phyloP scores from a whole-genome alignment of 2,113 vertebrate genomes.

The Tychaedon coryphoeus region DNA sequence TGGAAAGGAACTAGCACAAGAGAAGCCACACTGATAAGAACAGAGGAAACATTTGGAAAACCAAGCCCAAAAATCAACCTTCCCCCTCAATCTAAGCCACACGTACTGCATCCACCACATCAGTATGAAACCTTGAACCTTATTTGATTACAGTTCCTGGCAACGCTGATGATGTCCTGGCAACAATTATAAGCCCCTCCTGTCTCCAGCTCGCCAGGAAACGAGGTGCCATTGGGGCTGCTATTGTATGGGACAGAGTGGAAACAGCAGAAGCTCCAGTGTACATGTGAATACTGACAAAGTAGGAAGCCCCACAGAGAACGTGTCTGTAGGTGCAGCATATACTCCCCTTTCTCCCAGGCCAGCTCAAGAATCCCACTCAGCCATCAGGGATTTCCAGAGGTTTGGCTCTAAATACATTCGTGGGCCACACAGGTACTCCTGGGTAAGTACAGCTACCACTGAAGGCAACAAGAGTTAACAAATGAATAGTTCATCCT shows the following conservation, averaged over 20 bases:
- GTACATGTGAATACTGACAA: fast-evolving
- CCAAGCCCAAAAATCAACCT: neutral
- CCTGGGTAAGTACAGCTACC: neutral
- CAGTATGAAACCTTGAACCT: neutral
- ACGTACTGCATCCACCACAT: neutral
- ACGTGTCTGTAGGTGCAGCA: neutral
- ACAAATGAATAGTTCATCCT: neutral
- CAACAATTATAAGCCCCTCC: neutral
- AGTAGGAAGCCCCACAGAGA: neutral
- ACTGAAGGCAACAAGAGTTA: neutral
- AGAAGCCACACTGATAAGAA: neutral
- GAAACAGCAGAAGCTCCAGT: neutral
- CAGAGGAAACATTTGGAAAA: neutral
- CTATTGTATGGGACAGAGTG: neutral
- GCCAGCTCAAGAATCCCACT: neutral
- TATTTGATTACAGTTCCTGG: neutral
- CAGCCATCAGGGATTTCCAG: neutral
- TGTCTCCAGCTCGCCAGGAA: neutral
- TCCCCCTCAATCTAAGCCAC: neutral
- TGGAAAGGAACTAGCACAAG: neutral
- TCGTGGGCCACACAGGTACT: neutral
- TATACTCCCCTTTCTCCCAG: neutral
- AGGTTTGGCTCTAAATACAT: neutral
- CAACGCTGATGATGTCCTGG: neutral
- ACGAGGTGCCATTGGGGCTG: neutral